Base-by-base conservation (phyloP, 1,140 invertebrate species). In the Plectus sambesii region DNA sequence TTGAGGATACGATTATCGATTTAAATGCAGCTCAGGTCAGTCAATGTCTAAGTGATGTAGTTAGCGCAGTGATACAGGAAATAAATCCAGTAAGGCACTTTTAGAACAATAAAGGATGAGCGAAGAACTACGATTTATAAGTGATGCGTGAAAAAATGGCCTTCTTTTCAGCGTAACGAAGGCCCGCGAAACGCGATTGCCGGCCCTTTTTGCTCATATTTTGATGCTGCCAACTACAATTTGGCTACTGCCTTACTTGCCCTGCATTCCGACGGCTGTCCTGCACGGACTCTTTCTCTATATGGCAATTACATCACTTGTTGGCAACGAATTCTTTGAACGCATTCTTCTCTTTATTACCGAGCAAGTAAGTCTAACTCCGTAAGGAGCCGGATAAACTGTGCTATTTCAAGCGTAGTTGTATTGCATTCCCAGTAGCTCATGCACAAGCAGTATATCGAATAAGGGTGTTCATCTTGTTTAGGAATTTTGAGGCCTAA, bases 201-300 rank as follows among this genome's bases (percentile, higher is more conserved):
- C 73, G 0, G 69, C 65, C 1, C 56, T 75, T 3, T 41, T 74
- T 15, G 70, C 71, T 2, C 72, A 74, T 50, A 47, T 70, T 2
- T 43, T 73, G 36, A 72, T 74, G 53, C 70, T 73, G 4, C 59
- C 72, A 22, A 74, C 73, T 0, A 58, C 55, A 25, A 58, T 73
- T 42, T 61, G 68, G 20, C 47, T 73, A 37, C 53, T 74, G 27
- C 72, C 72, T 4, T 53, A 65, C 41, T 65, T 73, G 3, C 54
- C 59, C 6, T 68, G 68, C 47, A 72, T 74, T 30, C 73, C 73
- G 33, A 61, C 61, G 2, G 58, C 73, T 5, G 70, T 74, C 1
- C 66, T 74, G 23, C 63, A 73, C 50, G 73, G 73, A 5, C 58
- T 75, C 8, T 73, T 74, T 49, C 59, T 74, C 5, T 73, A 71